A percentile compares a stretch with the other conserved stretches of the same genome.
phyloP scores from a whole-genome alignment of 2,888 invertebrate genomes.

The Parasteatoda lunata region DNA sequence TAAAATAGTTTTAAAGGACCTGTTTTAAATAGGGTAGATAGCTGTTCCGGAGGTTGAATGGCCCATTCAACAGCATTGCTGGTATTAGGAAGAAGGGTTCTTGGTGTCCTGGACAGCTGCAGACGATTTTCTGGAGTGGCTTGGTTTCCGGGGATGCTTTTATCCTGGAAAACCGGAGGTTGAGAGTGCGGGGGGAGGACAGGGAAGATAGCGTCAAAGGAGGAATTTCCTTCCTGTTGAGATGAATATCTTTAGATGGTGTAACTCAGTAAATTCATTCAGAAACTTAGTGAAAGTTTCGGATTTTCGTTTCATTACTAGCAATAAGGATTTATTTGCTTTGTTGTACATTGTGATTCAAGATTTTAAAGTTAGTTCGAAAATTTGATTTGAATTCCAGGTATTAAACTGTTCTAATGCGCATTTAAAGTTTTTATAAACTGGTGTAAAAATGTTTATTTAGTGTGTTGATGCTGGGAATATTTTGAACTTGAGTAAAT shows the following conservation, averaged over 20 bases:
- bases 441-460: too few relatives aligned
- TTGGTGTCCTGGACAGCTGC: too few relatives aligned
- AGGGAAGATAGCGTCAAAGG: not conserved
- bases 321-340: too few relatives aligned
- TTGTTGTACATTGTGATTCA: too few relatives aligned
- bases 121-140: not conserved
- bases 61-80: not conserved
- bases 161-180: slow-evolving; percentile 11
- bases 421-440: too few relatives aligned
- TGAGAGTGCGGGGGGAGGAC: not conserved
- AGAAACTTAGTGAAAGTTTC: not conserved
- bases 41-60: not conserved
- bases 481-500: too few relatives aligned
- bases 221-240: slow-evolving; percentile 14
- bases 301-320: too few relatives aligned
- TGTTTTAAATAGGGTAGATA: slow-evolving; percentile 2
- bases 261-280: not conserved
- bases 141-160: slow-evolving; percentile 4
- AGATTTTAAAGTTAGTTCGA: too few relatives aligned
- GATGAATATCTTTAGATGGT: not conserved
- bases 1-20: slow-evolving; percentile 1
- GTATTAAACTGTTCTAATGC: too few relatives aligned
- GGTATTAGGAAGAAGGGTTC: not conserved
- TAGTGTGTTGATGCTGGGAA: too few relatives aligned
- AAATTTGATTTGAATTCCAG: too few relatives aligned